These are phyloP conservation scores for Bovichtus variegatus DNA, from an alignment of 2,797 vertebrate species.

Conservation along the genomic window DNA sequence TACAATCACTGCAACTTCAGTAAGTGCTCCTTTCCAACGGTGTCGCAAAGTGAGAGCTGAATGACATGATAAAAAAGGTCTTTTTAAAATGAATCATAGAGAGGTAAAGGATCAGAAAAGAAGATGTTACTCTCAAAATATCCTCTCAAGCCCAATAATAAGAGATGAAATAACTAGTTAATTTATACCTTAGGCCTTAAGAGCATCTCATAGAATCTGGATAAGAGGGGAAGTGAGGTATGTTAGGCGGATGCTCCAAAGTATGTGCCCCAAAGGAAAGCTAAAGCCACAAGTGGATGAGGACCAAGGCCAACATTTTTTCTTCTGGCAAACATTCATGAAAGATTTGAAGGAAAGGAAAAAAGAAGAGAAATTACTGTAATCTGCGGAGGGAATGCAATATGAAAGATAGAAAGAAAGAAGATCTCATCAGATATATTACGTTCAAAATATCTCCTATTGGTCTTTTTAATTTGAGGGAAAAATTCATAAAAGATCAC, in stretches of 20 bases:
- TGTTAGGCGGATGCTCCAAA: conserved; percentile 32
- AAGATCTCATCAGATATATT: not conserved
- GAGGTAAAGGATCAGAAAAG: conserved; percentile 46
- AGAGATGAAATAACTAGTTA: conserved; percentile 60
- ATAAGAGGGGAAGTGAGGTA: conserved; percentile 28
- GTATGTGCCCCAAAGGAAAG: conserved; percentile 32
- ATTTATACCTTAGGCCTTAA: conserved; percentile 66
- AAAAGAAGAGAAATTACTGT: conserved; percentile 44
- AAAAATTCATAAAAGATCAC: not conserved
- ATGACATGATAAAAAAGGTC: conserved; percentile 45
- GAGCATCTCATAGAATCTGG: conserved; percentile 34
- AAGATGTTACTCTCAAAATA: conserved; percentile 50
- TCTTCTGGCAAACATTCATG: conserved; percentile 46
- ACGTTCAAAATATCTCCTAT: not conserved
- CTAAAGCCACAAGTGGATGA: conserved; percentile 25
- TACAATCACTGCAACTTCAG: conserved; percentile 60
- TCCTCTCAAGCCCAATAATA: conserved; percentile 48
- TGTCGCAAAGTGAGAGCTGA: conserved; percentile 33
- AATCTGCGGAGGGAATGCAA: conserved; percentile 12
- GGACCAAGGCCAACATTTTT: conserved; percentile 31
- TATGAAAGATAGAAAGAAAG: conserved; percentile 4
- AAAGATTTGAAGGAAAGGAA: conserved; percentile 50
- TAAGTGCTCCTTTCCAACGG: conserved; percentile 58
- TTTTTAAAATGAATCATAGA: conserved; percentile 58
- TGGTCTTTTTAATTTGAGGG: not conserved